Base-by-base conservation (phyloP, 2,888 invertebrate species). In the Gisinianus flammeolus region DNA sequence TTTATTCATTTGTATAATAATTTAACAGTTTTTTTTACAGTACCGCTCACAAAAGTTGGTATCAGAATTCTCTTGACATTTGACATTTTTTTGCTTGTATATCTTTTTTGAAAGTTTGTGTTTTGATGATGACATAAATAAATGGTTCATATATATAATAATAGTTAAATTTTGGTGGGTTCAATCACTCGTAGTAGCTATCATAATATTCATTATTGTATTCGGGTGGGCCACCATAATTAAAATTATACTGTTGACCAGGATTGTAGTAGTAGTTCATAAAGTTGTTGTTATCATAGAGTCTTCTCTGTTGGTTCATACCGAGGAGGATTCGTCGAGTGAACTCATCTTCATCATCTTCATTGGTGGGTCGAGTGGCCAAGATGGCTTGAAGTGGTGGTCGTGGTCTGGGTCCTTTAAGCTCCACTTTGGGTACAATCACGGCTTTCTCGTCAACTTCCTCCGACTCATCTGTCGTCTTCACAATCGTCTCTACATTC, bases 311-410 rank as follows among this genome's bases (percentile, higher is more conserved):
- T 54, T n/a, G 16, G n/a, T 16, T 4, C 54, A n/a, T 16, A 54
- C 4, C 26, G 4, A 26, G 24, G 33, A 67, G 33, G 12, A 33
- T 0, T 30, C 67, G 24, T 31, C 33, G 44, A 5, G 22, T 33
- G 26, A 78, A 64, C 19, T 82, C 82, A 12, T 72, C 71, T 58
- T 82, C 82, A 66, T 82, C 82, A 78, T 82, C 81, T 72, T 82
- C 82, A 6, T 72, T 75, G 2, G 82, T 81, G 19, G 82, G 81
- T 5, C 33, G 58, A 22, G 76, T 79, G 22, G 80, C 82, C 19
- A 76, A 78, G 12, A 82, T 74, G 24, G 52, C 30, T 44, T 78
- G 79, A 4, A 82, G 62, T 30, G 72, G 72, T 28, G 77, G 77
- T 33, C 26, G 22, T 3, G 33, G 52, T 44, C 30, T 30, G 68